Conservation (phyloP, 2,797 vertebrate genomes). For the Salmo trutta region DNA sequence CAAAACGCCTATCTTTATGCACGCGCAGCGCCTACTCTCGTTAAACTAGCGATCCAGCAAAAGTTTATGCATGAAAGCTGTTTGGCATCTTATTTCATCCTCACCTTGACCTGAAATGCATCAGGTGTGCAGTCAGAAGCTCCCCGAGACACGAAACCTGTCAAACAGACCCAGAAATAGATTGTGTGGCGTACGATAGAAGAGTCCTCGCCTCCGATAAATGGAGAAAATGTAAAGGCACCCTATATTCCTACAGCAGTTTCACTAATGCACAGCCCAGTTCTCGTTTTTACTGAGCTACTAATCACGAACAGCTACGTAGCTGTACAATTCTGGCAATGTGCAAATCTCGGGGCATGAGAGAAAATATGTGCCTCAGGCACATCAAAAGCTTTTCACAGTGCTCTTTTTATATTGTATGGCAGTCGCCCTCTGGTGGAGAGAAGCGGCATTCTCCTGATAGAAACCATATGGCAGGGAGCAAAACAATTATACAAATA, state of each 20-base stretch:
- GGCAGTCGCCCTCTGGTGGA: neutral
- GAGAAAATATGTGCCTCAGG: neutral
- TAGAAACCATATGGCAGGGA: neutral
- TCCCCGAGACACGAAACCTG: neutral
- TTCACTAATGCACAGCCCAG: neutral
- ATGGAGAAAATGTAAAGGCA: neutral
- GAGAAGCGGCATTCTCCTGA: neutral
- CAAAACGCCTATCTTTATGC: too few species aligned
- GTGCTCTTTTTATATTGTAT: neutral
- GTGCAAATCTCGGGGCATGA: neutral
- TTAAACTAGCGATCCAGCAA: too few species aligned
- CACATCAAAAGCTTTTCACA: too few species aligned
- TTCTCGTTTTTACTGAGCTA: neutral
- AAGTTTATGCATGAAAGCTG: neutral
- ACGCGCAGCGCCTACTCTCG: too few species aligned
- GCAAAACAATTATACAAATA: too few species aligned
- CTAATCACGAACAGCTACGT: neutral
- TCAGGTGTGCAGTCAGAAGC: conserved; percentile 1
- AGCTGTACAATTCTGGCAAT: neutral
- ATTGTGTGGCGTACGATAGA: neutral
- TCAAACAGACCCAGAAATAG: neutral
- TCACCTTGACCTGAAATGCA: neutral
- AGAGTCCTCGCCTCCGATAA: neutral
- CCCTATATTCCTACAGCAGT: neutral
- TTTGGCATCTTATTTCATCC: neutral